Base-by-base conservation (phyloP, 2,888 invertebrate species). In the Cerceris ruficornis region DNA sequence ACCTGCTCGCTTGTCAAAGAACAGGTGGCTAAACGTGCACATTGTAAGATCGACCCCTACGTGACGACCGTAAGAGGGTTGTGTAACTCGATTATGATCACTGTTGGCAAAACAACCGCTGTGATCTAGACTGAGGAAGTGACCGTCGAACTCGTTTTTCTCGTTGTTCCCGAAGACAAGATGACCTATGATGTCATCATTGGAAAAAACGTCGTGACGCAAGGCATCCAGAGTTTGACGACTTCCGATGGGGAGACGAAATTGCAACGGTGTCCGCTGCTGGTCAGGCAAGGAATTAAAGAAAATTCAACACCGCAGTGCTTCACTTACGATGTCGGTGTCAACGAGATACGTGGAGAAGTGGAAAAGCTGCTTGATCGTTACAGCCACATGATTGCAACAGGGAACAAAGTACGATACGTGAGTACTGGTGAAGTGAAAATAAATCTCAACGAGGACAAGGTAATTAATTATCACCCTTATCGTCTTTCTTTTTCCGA, bases 1-100 rank as follows among this genome's bases (percentile, higher is more conserved):
- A 50, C 49, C 4, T 68, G 69, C 39, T 69, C 54, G 0, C 28
- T 69, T 2, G 49, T 62, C 13, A 55, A 49, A 1, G 57, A 62
- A 13, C 52, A 15, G 15, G 59, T 61, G 4, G 69, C 62, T 2
- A 49, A 46, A 15, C 58, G 49, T 0, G 59, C 59, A 6, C 49
- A 59, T 14, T 65, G 59, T 6, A 66, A 66, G 41, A 71, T 66
- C 13, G 15, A 58, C 1, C 71, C 65, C 52, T 72, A 14, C 52
- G 52, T 0, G 59, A 43, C n/a, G n/a, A n/a, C n/a, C n/a, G n/a
- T n/a, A n/a, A n/a, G n/a, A n/a, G n/a, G n/a, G n/a, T n/a, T n/a
- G n/a, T n/a, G n/a, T n/a, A n/a, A n/a, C 11, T 50, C 46, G 0
- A 13, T 2, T 39, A 41, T 13, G 7, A 43, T 15, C 8, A 60